These are phyloP conservation scores for Morbakka virulenta DNA, from an alignment of 30 jellyfish, hydroid and myxozoan species.

Conservation along the genomic window DNA sequence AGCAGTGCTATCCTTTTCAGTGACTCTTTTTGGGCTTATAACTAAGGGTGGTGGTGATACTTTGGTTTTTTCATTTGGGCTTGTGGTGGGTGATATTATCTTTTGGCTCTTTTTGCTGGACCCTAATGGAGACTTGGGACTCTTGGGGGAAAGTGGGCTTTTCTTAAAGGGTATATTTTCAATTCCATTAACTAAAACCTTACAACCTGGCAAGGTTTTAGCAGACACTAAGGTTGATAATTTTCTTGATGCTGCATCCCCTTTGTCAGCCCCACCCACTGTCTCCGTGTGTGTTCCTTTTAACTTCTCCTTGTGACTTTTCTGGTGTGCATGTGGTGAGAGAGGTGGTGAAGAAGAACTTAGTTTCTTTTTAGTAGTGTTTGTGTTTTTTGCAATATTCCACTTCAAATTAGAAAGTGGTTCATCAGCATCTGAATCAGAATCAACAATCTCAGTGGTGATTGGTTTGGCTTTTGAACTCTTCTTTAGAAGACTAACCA, in stretches of 20 bases:
- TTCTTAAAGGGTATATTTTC: background rate
- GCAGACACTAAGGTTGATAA: background rate
- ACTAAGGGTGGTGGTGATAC: background rate
- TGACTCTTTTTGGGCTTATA: background rate
- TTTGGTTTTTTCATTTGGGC: background rate
- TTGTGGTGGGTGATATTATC: background rate
- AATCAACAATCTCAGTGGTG: background rate
- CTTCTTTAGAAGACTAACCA: slow-evolving; percentile 19
- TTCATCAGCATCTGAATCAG: slow-evolving; percentile 73
- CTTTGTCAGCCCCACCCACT: too few relatives aligned
- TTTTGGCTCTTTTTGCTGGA: background rate
- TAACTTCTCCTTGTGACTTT: background rate
- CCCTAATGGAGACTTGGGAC: background rate
- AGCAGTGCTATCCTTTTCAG: background rate
- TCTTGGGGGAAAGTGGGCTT: background rate
- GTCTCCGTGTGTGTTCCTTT: background rate
- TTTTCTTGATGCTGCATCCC: too few relatives aligned
- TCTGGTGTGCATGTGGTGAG: background rate
- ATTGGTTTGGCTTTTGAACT: slow-evolving; percentile 12
- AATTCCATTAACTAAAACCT: background rate
- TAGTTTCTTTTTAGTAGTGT: background rate
- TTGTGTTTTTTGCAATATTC: background rate
- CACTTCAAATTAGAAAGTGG: slow-evolving; percentile 47
- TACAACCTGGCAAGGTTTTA: background rate
- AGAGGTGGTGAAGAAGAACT: background rate